Percentiles rank a stretch among this genome's conserved stretches.
These are phyloP conservation scores for Xiphophorus maculatus DNA, from an alignment of 2,113 vertebrate species.

Conservation along the genomic window DNA sequence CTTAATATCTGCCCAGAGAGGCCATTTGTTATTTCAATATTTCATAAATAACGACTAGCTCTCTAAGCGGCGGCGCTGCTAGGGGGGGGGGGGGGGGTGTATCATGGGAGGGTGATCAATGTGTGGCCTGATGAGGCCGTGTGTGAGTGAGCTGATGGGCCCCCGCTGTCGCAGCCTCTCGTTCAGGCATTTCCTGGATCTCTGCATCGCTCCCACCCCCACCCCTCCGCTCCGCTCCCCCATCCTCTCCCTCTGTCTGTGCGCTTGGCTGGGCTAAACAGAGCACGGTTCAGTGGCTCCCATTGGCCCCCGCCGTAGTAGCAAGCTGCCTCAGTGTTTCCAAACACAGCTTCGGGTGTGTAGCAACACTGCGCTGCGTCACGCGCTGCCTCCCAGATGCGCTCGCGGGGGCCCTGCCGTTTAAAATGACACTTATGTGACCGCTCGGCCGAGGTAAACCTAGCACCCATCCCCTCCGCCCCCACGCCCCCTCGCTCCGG, in stretches of 20 bases:
- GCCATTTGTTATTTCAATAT: constrained; percentile 78
- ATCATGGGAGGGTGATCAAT: constrained; percentile 74
- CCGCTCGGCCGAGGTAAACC: constrained; percentile 50
- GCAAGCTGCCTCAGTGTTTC: constrained; percentile 75
- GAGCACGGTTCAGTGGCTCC: constrained; percentile 72
- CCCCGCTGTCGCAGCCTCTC: constrained; percentile 21
- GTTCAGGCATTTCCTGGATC: constrained; percentile 77
- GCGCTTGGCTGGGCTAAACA: constrained; percentile 67
- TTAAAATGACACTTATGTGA: constrained; percentile 63
- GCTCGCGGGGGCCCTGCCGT: constrained; percentile 50
- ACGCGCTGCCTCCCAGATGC: constrained; percentile 51
- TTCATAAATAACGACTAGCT: constrained; percentile 75
- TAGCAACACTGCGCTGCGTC: constrained; percentile 75
- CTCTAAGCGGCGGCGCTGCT: constrained; percentile 74
- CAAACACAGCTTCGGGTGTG: constrained; percentile 77
- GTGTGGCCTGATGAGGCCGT: constrained; percentile 43
- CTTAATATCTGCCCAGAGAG: constrained; percentile 72
- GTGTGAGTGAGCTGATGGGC: constrained; percentile 34
- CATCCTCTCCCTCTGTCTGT: constrained; percentile 1
- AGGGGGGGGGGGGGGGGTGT: constrained; percentile 57
- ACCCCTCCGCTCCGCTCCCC: background rate
- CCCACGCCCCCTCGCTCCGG: constrained; percentile 2
- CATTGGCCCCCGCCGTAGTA: constrained; percentile 61
- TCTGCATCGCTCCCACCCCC: constrained; percentile 38
- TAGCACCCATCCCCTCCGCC: too few species aligned